A percentile compares a stretch with the other conserved stretches of the same genome.
phyloP scores from a whole-genome alignment of 2,113 vertebrate species.

The Fulica atra region DNA sequence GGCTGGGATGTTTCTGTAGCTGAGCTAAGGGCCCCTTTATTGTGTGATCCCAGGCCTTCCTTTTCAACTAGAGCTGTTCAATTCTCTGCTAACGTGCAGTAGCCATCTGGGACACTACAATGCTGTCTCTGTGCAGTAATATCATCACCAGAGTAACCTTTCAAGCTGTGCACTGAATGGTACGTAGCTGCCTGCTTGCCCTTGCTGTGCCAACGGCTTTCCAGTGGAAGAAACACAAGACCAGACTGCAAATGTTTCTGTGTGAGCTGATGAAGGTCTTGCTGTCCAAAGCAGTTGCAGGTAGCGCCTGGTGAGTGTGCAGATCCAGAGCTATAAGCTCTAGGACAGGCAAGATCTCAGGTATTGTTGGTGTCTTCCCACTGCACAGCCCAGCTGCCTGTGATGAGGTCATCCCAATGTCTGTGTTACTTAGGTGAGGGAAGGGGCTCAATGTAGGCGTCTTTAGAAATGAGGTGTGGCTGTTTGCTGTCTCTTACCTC shows the following conservation, averaged over 20 bases:
- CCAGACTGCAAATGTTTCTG: neutral
- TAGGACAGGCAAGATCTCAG: neutral
- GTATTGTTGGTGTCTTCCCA: neutral
- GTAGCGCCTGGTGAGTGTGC: neutral
- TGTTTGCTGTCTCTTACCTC: slow-evolving; percentile 65
- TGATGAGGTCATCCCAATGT: neutral
- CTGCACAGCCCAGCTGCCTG: neutral
- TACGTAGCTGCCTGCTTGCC: neutral
- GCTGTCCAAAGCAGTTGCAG: neutral
- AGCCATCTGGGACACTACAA: neutral
- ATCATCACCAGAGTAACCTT: neutral
- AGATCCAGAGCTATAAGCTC: neutral
- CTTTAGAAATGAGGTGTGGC: neutral
- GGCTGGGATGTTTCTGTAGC: neutral
- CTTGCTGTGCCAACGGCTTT: neutral
- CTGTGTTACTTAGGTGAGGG: neutral
- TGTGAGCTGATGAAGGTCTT: neutral
- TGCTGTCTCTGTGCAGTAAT: neutral
- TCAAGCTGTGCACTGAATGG: neutral
- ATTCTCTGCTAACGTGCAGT: neutral
- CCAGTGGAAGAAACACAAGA: neutral
- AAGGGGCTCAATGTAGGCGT: neutral
- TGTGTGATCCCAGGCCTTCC: neutral
- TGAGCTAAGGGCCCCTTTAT: neutral
- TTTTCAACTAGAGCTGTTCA: neutral